Evolutionary conservation across 2,797 vertebrate genomes (phyloP), one percentile per base, ranked within the genome.

Genomic region (Picus viridis): DNA sequence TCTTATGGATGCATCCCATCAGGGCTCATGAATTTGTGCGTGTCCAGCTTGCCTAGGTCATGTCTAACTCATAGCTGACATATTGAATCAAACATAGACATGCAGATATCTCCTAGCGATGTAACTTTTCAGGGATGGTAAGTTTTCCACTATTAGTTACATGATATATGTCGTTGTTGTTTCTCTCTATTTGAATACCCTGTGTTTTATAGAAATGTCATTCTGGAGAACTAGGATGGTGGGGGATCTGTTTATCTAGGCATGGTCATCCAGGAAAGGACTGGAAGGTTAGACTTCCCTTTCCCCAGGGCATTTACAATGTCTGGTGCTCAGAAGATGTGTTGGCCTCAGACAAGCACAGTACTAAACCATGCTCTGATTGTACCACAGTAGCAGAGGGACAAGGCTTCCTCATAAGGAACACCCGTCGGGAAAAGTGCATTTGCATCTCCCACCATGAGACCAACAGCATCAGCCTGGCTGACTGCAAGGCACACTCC

Each of bases 321-420:
- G 43, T 47, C 30, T 69, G 27, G 16, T 32, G 27, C 61, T 65
- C 57, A 64, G 63, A 53, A 47, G 30, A 65, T 2, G 2, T 1
- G 1, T 43, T 67, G 82, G 24, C 79, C 45, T 41, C 49, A 34
- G 69, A 26, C 3, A 1, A 5, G 6, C 53, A 30, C 58, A 47
- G 3, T 61, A 91, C 89, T 96, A 94, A 96, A 91, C 61, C 12
- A 0, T 56, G 54, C 71, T 96, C 83, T 95, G 84, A 64, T 96
- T 95, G 86, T 92, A 79, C 59, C 20, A 2, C 86, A 92, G 95
- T 84, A 91, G 83, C 96, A 97, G 97, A 96, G 32, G 89, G 85
- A 12, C 89, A 94, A 87, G 97, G 97, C 41, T 97, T 99, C 71
- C 97, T 97, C 95, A 98, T 99, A 91, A 97, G 94, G 92, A 99